Conservation (phyloP, 2,888 invertebrate genomes). For the Machimus rusticus region DNA sequence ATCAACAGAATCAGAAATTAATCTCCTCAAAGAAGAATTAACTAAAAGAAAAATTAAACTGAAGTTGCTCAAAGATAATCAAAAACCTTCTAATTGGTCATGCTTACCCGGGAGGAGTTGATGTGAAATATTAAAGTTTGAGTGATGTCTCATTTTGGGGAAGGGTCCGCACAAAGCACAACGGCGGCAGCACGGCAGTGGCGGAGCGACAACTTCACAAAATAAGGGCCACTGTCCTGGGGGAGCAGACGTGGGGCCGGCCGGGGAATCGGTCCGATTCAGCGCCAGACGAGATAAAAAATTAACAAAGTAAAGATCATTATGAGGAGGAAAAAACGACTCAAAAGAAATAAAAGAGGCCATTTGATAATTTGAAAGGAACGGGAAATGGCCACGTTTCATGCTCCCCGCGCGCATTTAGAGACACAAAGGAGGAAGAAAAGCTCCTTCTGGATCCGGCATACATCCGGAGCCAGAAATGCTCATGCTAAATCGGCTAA, state of each 20-base stretch:
- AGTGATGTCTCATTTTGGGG: background rate
- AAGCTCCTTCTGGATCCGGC: slow-evolving; percentile 19
- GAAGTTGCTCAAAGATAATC: background rate
- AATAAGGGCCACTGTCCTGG: background rate
- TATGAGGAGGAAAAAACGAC: slow-evolving; percentile 13
- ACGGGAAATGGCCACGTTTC: slow-evolving; percentile 33
- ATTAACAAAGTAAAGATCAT: slow-evolving; percentile 36
- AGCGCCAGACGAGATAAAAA: slow-evolving; percentile 5
- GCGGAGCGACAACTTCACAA: background rate
- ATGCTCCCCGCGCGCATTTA: slow-evolving; percentile 5
- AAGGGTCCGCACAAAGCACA: background rate
- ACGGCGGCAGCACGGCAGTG: background rate
- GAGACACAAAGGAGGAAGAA: slow-evolving; percentile 13
- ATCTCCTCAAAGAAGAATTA: background rate
- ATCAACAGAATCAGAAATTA: background rate
- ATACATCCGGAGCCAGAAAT: slow-evolving; percentile 7
- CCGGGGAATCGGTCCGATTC: background rate
- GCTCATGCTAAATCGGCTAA: slow-evolving; percentile 30
- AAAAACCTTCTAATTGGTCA: background rate
- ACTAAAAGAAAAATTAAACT: background rate
- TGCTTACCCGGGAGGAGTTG: background rate
- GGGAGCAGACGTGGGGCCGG: background rate
- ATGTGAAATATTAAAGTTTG: background rate
- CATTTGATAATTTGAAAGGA: slow-evolving; percentile 34
- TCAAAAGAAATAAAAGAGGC: slow-evolving; percentile 31